Conservation (phyloP, 2,113 vertebrate species). For the Oostethus manadensis region DNA sequence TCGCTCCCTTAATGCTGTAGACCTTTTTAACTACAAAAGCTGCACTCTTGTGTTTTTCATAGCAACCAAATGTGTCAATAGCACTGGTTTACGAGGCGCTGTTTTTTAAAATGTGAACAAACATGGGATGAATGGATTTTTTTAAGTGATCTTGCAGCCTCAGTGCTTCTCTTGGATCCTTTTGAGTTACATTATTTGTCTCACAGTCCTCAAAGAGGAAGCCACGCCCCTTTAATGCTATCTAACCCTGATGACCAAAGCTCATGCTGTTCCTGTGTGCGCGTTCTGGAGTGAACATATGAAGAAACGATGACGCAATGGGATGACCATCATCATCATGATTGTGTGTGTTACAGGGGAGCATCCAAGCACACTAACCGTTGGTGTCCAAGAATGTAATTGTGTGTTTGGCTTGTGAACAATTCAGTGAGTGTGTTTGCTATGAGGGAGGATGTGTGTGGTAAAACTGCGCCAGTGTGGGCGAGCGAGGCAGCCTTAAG, state of each 20-base stretch:
- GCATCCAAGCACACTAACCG: slow-evolving; percentile 9
- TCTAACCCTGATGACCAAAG: slow-evolving; percentile 56
- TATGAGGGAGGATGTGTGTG: slow-evolving; percentile 45
- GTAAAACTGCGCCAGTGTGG: slow-evolving; percentile 64
- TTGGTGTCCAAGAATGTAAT: slow-evolving; percentile 59
- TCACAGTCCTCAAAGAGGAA: slow-evolving; percentile 16
- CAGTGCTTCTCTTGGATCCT: slow-evolving; percentile 10
- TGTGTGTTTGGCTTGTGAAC: slow-evolving; percentile 44
- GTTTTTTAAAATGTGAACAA: slow-evolving; percentile 60
- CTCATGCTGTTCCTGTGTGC: slow-evolving; percentile 34
- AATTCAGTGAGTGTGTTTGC: slow-evolving; percentile 22
- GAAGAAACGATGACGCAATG: slow-evolving; percentile 13
- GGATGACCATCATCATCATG: not conserved
- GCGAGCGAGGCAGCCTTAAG: slow-evolving; percentile 72
- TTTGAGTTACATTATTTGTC: slow-evolving; percentile 14
- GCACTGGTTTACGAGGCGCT: slow-evolving; percentile 49
- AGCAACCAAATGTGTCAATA: slow-evolving; percentile 51
- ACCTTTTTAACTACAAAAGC: slow-evolving; percentile 36
- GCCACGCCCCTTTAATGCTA: slow-evolving; percentile 47
- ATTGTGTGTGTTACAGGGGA: not conserved
- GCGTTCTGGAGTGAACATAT: slow-evolving; percentile 22
- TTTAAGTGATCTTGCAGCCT: slow-evolving; percentile 12
- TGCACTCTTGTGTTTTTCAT: slow-evolving; percentile 31
- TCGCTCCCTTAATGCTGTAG: slow-evolving; percentile 38
- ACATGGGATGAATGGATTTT: slow-evolving; percentile 17